These are phyloP conservation scores for Callipepla squamata DNA, from an alignment of 2,113 vertebrate genomes.

Conservation along the genomic window DNA sequence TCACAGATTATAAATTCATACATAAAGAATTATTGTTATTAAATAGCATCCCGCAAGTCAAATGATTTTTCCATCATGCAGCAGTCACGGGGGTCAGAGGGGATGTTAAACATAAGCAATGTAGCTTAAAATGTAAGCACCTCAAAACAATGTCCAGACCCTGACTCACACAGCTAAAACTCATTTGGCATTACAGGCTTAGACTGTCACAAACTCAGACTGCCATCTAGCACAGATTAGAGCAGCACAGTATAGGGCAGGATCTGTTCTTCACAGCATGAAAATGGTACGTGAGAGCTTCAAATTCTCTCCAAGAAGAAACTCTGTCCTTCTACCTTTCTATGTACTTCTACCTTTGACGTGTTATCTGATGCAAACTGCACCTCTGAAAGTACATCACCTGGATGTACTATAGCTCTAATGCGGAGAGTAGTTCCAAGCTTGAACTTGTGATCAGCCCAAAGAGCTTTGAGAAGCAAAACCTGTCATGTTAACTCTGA, in stretches of 20 bases:
- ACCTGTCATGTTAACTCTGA: background rate
- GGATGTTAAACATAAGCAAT: background rate
- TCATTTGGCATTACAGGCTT: background rate
- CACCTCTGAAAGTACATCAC: background rate
- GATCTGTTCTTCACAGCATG: background rate
- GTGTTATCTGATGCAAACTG: background rate
- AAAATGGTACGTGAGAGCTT: rapidly evolving
- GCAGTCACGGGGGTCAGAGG: background rate
- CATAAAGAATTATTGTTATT: background rate
- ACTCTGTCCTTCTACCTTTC: background rate
- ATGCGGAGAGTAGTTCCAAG: background rate
- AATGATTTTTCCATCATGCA: background rate
- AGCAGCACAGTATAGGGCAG: background rate
- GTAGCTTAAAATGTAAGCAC: background rate
- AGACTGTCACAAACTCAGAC: background rate
- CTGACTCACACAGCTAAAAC: background rate
- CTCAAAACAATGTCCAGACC: background rate
- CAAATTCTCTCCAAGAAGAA: background rate
- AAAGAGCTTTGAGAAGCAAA: background rate
- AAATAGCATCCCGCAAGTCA: background rate
- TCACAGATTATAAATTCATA: background rate
- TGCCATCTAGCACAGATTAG: background rate
- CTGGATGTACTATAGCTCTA: background rate
- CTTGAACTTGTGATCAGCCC: background rate
- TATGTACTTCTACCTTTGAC: background rate